Base-by-base conservation (phyloP, 2,888 invertebrate genomes). In the Drosophila mettleri region DNA sequence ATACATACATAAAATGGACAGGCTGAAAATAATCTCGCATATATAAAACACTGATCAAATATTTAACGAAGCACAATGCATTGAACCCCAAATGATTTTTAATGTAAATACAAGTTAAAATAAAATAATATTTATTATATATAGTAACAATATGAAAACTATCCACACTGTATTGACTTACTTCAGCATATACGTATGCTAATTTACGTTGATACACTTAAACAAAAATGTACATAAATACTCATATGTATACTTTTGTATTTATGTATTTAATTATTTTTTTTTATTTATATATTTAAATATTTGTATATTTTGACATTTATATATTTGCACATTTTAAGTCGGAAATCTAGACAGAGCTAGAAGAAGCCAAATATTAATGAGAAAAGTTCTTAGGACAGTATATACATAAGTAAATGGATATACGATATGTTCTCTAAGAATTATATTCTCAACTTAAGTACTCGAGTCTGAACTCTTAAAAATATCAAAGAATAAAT, bases 21-120 rank as follows among this genome's bases (percentile, higher is more conserved):
- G 14, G 18, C 14, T 9, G 33, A 36, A 69, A 29, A 53, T 24
- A 33, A 24, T 18, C 12, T 41, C 16, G 39, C 12, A 34, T 57
- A 53, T 62, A 63, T 52, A 34, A 14, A 16, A 20, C 22, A 20
- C 45, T 66, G 36, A 59, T 52, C 45, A 70, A 73, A 73, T 45
- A 59, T 59, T 43, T 7, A 60, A 34, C 20, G 29, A 20, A 31
- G 54, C 49, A 18, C 18, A 27, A 52, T 52, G 51, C 24, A 18
- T 27, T 18, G 51, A 38, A 52, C 22, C 9, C 1, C 2, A 8
- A 22, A 33, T 27, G 24, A 10, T 49, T 29, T 7, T 31, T 20
- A 18, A 24, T n/a, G 22, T 7, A 49, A 49, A 49, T 24, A 49
- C 5, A 22, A 49, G 34, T 34, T 20, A 10, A 49, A n/a, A 33